Evolutionary conservation across 2,797 vertebrate genomes (phyloP), one percentile per base, ranked within the genome.

Genomic region (Eupleurogrammus muticus): DNA sequence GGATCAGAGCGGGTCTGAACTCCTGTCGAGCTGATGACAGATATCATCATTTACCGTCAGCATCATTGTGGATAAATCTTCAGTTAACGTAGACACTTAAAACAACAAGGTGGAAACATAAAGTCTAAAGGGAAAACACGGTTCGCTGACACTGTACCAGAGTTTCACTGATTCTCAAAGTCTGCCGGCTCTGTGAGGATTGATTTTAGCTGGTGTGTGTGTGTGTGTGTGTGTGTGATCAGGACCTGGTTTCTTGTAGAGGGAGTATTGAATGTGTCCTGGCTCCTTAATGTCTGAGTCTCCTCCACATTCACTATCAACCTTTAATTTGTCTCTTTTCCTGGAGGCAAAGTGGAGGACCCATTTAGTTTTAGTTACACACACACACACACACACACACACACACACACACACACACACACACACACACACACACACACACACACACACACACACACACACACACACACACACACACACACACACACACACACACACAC

Each of bases 131-230:
- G 42, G 7, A 48, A 48, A 28, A 3, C 28, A n/a, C n/a, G n/a
- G n/a, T n/a, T n/a, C n/a, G n/a, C n/a, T n/a, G n/a, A n/a, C n/a
- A n/a, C n/a, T n/a, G n/a, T n/a, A n/a, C n/a, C n/a, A n/a, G n/a
- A 28, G n/a, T 72, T 79, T 21, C 55, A 63, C 24, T 75, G 36
- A 13, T 66, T 73, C 7, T 54, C 56, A 19, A n/a, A 58, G 42
- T 70, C 36, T 63, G 56, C 57, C 34, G 40, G 62, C 49, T 52
- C 3, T 17, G 21, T 12, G 19, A 2, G 23, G 54, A 69, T 70
- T 74, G 70, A 86, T 83, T 79, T 67, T 51, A 64, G 77, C 48
- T 79, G 67, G 55, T 52, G 28, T n/a, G 58, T 49, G 49, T 38
- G 42, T 42, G 66, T n/a, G 61, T 34, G 32, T 12, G 17, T 65